Percentiles rank a stretch among this genome's conserved stretches.
These are phyloP conservation scores for Dryas iulia DNA, from an alignment of 1,140 invertebrate species.

Conservation along the genomic window DNA sequence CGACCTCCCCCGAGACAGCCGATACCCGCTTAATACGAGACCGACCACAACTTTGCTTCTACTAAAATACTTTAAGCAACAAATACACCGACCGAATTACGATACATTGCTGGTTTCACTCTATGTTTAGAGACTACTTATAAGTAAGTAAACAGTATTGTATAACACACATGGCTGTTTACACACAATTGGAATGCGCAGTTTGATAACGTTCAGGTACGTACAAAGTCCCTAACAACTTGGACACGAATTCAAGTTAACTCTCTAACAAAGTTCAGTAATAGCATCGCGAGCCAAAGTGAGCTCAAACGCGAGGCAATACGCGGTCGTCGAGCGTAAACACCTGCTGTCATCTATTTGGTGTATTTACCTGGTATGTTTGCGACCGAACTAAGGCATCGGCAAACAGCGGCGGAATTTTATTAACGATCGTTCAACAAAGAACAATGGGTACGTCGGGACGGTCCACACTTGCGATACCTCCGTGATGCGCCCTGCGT, in stretches of 20 bases:
- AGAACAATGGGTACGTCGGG: conserved; percentile 40
- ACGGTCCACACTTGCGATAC: conserved; percentile 15
- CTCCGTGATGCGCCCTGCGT: conserved; percentile 11
- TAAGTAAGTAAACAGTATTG: conserved; percentile 11
- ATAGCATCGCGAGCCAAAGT: conserved; percentile 2
- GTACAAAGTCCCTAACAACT: conserved; percentile 50
- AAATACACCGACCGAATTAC: not conserved
- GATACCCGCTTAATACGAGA: conserved; percentile 34
- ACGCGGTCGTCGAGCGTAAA: conserved; percentile 4
- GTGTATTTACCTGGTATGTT: conserved; percentile 49
- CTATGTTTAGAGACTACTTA: not conserved
- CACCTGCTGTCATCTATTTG: conserved; percentile 21
- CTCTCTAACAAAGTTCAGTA: conserved; percentile 31
- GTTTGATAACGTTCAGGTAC: conserved; percentile 36
- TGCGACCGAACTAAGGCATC: conserved; percentile 35
- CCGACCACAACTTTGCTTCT: conserved; percentile 21
- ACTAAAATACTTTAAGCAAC: not conserved
- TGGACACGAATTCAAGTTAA: conserved; percentile 57
- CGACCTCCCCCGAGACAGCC: conserved; percentile 44
- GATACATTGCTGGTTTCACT: conserved; percentile 12
- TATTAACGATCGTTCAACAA: conserved; percentile 42
- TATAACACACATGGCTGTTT: not conserved
- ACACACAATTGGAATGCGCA: not conserved
- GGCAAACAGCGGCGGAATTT: conserved; percentile 44
- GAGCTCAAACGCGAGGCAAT: conserved; percentile 11